Base-by-base conservation (phyloP, 2,113 vertebrate species). In the Rhabdomys dilectus region DNA sequence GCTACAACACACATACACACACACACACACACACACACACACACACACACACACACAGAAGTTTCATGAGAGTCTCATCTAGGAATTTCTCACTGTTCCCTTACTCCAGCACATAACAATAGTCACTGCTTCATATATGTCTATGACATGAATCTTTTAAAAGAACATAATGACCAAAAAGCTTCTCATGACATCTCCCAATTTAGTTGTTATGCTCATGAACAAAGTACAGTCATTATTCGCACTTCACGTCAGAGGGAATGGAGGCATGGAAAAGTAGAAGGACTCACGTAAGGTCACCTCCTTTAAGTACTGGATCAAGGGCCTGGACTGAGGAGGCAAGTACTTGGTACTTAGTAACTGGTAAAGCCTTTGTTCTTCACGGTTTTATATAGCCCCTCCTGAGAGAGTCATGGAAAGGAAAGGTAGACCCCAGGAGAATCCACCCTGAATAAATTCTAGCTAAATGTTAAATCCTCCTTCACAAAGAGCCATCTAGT, bases 131-230 rank as follows among this genome's bases (percentile, higher is more conserved):
- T 68, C n/a, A 60, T 45, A 8, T 34, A 56, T 39, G 51, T 76
- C 39, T 70, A 22, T 91, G 48, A 56, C 75, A 53, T n/a, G 24
- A 97, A 80, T 90, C 81, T 3, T 88, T 94, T 7, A 92, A 82
- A 24, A 11, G 36, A 89, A 64, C 72, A 13, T 51, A 68, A 22
- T 19, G 5, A 87, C 73, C 34, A 58, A 78, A 87, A 56, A 78
- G 1, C 31, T 88, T 68, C 64, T 15, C 8, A 6, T 22, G 39
- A 45, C 29, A 72, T 42, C 77, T 31, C 21, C 26, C 48, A 91
- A 34, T 62, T 53, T 77, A 10, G 51, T 21, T 39, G 29, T 64
- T 70, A 78, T 7, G 82, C 26, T 16, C 48, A 45, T 64, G 31
- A 89, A 73, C 68, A 29, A 91, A 81, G 51, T 29, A 34, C 26